Evolutionary conservation across 2,113 vertebrate species (phyloP).

Genomic region (Siniperca knerii): DNA sequence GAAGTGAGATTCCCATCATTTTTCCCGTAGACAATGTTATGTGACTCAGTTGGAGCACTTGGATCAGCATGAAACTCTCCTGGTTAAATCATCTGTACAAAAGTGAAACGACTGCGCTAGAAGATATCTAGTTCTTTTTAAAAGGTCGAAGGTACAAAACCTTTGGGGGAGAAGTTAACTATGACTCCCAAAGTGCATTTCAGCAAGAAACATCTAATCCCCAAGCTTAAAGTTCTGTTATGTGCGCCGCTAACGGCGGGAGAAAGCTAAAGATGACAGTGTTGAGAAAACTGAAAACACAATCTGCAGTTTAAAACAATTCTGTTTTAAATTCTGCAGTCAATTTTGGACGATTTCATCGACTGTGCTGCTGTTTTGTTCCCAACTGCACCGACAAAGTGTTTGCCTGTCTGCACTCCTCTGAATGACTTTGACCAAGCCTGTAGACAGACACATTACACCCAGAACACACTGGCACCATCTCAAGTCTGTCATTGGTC

Average conservation of each 20-base stretch:
- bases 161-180: background rate
- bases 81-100: background rate
- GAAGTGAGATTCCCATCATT: too few species aligned
- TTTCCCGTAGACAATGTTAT: too few species aligned
- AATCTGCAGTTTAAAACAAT: background rate
- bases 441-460: slow-evolving; percentile 56
- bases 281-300: background rate
- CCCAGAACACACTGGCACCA: slow-evolving; percentile 68
- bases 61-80: too few species aligned
- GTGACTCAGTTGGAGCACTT: too few species aligned
- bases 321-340: background rate
- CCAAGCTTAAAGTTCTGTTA: too few species aligned
- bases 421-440: slow-evolving; percentile 40
- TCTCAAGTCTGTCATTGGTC: slow-evolving; percentile 60
- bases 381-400: background rate
- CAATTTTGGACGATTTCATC: background rate
- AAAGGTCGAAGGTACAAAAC: background rate
- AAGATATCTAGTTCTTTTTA: background rate
- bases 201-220: background rate
- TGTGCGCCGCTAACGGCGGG: background rate
- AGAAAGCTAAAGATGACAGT: background rate
- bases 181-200: background rate
- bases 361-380: background rate
- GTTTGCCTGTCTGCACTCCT: slow-evolving; percentile 20
- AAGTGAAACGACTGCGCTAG: background rate